Evolutionary conservation across 2,888 invertebrate species (phyloP).

Genomic region (Ectobius pallidus): DNA sequence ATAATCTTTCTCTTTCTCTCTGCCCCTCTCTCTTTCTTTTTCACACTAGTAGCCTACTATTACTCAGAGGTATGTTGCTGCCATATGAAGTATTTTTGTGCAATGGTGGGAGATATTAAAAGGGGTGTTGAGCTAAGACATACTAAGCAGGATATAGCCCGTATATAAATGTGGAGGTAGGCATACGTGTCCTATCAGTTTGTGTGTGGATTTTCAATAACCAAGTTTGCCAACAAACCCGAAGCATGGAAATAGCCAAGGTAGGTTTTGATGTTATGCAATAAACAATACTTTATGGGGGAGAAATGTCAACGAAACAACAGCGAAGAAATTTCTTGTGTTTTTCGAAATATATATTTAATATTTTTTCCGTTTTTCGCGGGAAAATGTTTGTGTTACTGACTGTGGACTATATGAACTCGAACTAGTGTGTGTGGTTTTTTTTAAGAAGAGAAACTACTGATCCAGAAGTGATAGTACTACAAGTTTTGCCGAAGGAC

Average conservation of each 20-base stretch:
- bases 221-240: not conserved
- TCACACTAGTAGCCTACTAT: not conserved
- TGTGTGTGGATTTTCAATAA: constrained; percentile 23
- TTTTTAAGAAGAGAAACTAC: no score
- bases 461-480: no score
- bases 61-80: not conserved
- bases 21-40: not conserved
- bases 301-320: not conserved
- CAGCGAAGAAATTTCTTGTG: no score
- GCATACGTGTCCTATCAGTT: constrained; percentile 6
- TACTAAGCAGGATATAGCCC: constrained; percentile 16
- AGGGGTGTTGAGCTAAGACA: not conserved
- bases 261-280: not conserved
- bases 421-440: no score
- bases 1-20: not conserved
- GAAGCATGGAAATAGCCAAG: not conserved
- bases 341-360: no score
- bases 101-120: not conserved
- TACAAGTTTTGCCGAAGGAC: no score
- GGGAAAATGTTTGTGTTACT: no score
- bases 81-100: not conserved
- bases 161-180: constrained; percentile 19
- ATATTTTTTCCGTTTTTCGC: no score
- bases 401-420: no score
- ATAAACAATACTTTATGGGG: not conserved